phyloP scores from a whole-genome alignment of 2,113 vertebrate genomes.

The Ophthalmolycus amberensis region DNA sequence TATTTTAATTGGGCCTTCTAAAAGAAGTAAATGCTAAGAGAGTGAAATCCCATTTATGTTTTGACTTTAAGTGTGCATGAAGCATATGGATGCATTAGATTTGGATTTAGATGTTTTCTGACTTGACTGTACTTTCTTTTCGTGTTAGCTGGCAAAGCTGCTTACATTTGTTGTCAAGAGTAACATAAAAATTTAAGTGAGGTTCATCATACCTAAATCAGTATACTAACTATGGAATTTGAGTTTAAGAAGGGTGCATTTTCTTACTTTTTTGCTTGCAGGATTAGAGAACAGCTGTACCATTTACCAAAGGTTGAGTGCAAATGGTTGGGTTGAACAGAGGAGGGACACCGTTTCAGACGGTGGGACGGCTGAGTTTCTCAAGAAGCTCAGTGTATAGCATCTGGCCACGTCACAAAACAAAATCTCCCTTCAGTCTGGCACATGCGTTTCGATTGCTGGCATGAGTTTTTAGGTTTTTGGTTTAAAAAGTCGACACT shows the following conservation, averaged over 20 bases:
- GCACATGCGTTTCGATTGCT: slow-evolving; percentile 65
- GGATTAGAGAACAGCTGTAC: slow-evolving; percentile 87
- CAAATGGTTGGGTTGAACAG: slow-evolving; percentile 76
- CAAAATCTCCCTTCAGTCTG: slow-evolving; percentile 87
- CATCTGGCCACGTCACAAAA: slow-evolving; percentile 73
- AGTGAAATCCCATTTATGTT: slow-evolving; percentile 83
- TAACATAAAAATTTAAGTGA: slow-evolving; percentile 79
- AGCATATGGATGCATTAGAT: slow-evolving; percentile 85
- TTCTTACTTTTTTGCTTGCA: slow-evolving; percentile 83
- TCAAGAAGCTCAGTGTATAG: slow-evolving; percentile 70
- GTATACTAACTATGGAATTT: slow-evolving; percentile 77
- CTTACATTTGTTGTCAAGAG: slow-evolving; percentile 81
- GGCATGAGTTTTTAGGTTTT: slow-evolving; percentile 73
- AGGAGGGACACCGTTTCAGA: slow-evolving; percentile 78
- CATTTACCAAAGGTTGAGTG: slow-evolving; percentile 94
- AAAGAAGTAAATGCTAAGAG: slow-evolving; percentile 79
- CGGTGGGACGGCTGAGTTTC: slow-evolving; percentile 84
- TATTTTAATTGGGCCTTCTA: slow-evolving; percentile 83
- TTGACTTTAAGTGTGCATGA: slow-evolving; percentile 84
- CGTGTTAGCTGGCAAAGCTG: slow-evolving; percentile 81
- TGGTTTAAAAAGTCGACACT: slow-evolving; percentile 72
- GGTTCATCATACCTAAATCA: slow-evolving; percentile 77
- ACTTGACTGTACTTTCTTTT: slow-evolving; percentile 82
- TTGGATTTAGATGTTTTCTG: slow-evolving; percentile 81
- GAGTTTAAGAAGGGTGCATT: slow-evolving; percentile 79